A percentile compares a stretch with the other conserved stretches of the same genome.
phyloP scores from a whole-genome alignment of 1,140 invertebrate genomes.

The Battus philenor region DNA sequence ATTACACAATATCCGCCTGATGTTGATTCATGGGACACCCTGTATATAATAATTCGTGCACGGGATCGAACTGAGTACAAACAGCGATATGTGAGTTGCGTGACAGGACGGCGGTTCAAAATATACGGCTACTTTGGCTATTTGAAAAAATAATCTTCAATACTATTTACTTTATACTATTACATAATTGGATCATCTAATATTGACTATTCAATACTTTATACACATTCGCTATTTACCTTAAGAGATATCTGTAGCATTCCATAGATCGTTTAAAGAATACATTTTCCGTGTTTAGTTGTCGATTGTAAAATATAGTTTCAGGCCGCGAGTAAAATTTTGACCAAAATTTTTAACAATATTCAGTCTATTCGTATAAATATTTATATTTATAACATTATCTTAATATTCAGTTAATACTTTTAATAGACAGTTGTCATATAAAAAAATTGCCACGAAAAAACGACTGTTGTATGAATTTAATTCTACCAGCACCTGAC shows the following conservation, averaged over 20 bases:
- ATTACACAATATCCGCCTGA: too few relatives aligned
- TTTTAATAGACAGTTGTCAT: constrained; percentile 5
- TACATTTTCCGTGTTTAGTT: constrained; percentile 9
- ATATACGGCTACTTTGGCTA: constrained; percentile 35
- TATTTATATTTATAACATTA: constrained; percentile 25
- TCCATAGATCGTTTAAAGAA: neutral
- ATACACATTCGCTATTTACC: constrained; percentile 12
- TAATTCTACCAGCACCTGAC: constrained; percentile 50
- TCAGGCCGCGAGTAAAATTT: constrained; percentile 28
- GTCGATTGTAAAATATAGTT: constrained; percentile 9
- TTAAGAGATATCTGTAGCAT: neutral
- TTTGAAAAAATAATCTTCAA: constrained; percentile 2
- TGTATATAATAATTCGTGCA: constrained; percentile 12
- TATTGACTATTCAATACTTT: constrained; percentile 9
- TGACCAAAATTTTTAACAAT: constrained; percentile 41
- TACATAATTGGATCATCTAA: constrained; percentile 3
- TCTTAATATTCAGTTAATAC: constrained; percentile 12
- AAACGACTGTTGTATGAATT: constrained; percentile 9
- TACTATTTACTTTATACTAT: too few relatives aligned
- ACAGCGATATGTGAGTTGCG: constrained; percentile 59
- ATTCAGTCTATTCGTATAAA: constrained; percentile 59
- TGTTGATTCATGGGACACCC: constrained; percentile 14
- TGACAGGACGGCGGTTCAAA: constrained; percentile 56
- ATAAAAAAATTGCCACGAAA: constrained; percentile 28
- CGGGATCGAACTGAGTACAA: constrained; percentile 14